Evolutionary conservation across 1,140 invertebrate genomes (phyloP).

Genomic region (Drosophila tani): DNA sequence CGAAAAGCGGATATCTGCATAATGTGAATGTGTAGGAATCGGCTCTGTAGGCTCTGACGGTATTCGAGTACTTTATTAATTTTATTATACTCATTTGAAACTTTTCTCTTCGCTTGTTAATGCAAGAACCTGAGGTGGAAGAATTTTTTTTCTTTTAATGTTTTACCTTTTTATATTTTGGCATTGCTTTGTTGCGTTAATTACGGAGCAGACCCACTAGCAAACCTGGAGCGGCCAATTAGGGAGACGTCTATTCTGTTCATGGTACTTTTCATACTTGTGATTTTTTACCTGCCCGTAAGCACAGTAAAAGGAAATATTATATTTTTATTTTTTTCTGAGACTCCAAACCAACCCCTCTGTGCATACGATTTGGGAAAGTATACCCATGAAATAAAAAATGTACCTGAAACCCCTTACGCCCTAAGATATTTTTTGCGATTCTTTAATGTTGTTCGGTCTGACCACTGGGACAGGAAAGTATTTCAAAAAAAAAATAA

Average conservation of each 20-base stretch:
- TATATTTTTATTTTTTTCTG: slow-evolving; percentile 5
- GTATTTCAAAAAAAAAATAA: not conserved
- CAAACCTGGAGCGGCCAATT: slow-evolving; percentile 9
- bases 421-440: not conserved
- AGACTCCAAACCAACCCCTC: slow-evolving; percentile 3
- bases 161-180: slow-evolving; percentile 50
- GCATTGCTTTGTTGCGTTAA: slow-evolving; percentile 76
- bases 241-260: slow-evolving; percentile 17
- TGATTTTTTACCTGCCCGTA: slow-evolving; percentile 13
- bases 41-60: not conserved
- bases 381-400: slow-evolving; percentile 1
- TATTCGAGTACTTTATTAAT: not conserved
- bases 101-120: slow-evolving; percentile 34
- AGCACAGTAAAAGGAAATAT: slow-evolving; percentile 15
- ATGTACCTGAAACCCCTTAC: not conserved
- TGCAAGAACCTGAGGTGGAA: slow-evolving; percentile 47
- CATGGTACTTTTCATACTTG: slow-evolving; percentile 7
- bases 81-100: slow-evolving; percentile 3
- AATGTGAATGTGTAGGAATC: not conserved
- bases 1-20: not conserved
- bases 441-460: slow-evolving; percentile 2
- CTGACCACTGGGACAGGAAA: not conserved
- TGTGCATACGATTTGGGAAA: not conserved
- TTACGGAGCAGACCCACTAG: slow-evolving; percentile 56
- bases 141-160: slow-evolving; percentile 29